These are phyloP conservation scores for Hypena proboscidalis DNA, from an alignment of 2,888 invertebrate species.

Conservation along the genomic window DNA sequence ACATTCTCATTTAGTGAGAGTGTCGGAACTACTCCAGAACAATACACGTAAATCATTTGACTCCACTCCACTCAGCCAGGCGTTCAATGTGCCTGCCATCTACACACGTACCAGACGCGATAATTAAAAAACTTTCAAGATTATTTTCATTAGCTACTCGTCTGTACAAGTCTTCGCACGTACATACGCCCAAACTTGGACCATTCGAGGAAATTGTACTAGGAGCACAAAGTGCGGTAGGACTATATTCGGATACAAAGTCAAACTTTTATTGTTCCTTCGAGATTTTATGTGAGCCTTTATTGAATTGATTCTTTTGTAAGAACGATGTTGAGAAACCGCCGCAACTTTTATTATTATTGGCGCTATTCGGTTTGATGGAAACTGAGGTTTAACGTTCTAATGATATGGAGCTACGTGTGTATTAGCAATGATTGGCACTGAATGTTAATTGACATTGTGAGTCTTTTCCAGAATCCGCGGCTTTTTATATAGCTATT, in stretches of 20 bases:
- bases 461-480: too few species aligned
- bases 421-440: too few species aligned
- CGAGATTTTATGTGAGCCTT: conserved; percentile 52
- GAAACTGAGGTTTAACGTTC: not conserved
- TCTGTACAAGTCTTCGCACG: conserved; percentile 28
- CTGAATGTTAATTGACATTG: too few species aligned
- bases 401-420: conserved; percentile 2
- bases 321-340: conserved; percentile 28
- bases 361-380: conserved; percentile 20
- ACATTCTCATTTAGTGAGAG: too few species aligned
- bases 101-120: conserved; percentile 34
- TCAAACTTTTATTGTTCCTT: conserved; percentile 53
- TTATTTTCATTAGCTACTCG: conserved; percentile 49
- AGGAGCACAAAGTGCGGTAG: conserved; percentile 43
- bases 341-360: conserved; percentile 32
- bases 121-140: conserved; percentile 68
- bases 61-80: conserved; percentile 28
- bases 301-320: conserved; percentile 58
- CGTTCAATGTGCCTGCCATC: conserved; percentile 20
- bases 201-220: conserved; percentile 46
- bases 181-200: conserved; percentile 41
- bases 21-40: not conserved
- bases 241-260: conserved; percentile 47
- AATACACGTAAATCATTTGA: not conserved
- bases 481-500: too few species aligned